phyloP scores from a whole-genome alignment of 2,888 invertebrate species.

The Scaptomyza polygonia region DNA sequence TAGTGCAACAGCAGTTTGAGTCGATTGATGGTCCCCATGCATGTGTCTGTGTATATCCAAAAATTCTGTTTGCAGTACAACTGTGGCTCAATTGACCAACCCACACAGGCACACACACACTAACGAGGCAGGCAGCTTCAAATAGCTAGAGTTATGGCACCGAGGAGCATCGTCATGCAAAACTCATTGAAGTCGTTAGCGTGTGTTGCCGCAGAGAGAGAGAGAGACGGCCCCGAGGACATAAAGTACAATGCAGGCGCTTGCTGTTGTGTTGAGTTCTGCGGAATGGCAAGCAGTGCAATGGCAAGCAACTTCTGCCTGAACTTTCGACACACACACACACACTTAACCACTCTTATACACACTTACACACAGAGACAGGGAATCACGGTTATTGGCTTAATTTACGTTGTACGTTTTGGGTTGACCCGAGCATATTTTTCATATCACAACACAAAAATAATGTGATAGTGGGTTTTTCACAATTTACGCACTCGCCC shows the following conservation, averaged over 20 bases:
- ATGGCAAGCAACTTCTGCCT: constrained; percentile 36
- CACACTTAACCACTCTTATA: constrained; percentile 12
- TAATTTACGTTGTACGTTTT: constrained; percentile 73
- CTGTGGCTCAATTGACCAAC: constrained; percentile 72
- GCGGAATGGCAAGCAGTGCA: constrained; percentile 16
- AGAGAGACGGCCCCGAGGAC: constrained; percentile 47
- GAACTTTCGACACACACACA: constrained; percentile 37
- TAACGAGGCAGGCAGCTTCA: constrained; percentile 44
- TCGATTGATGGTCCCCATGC: constrained; percentile 22
- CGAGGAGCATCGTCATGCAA: constrained; percentile 51
- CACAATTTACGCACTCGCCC: constrained; percentile 74
- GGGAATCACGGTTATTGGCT: constrained; percentile 65
- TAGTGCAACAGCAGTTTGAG: constrained; percentile 31
- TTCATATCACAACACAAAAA: constrained; percentile 58
- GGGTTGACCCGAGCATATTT: constrained; percentile 45
- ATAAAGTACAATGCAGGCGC: constrained; percentile 62
- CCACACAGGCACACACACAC: constrained; percentile 23
- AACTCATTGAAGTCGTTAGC: constrained; percentile 76
- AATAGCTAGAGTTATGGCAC: constrained; percentile 33
- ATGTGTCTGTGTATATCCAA: constrained; percentile 21
- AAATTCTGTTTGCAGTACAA: constrained; percentile 74
- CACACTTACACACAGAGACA: constrained; percentile 6
- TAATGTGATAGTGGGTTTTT: constrained; percentile 77
- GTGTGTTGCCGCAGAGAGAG: constrained; percentile 36
- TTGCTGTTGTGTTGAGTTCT: constrained; percentile 14